Conservation (phyloP, 2,797 vertebrate species). For the Rhinoraja longicauda region DNA sequence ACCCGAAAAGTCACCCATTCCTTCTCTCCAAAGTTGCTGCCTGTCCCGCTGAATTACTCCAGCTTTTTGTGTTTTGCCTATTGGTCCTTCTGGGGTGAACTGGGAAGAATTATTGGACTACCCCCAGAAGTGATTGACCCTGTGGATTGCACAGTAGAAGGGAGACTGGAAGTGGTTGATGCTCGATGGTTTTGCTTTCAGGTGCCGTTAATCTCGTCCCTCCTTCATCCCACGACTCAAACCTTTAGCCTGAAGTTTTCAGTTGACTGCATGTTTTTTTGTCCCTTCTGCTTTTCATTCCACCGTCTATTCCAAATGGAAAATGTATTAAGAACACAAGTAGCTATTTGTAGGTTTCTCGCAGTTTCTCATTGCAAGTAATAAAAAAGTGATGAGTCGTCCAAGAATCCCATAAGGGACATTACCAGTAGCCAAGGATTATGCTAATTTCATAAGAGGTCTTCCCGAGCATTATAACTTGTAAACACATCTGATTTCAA, state of each 20-base stretch:
- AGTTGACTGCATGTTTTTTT: neutral
- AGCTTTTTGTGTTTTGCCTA: too few species aligned
- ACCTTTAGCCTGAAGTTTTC: neutral
- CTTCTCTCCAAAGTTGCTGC: too few species aligned
- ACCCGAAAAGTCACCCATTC: too few species aligned
- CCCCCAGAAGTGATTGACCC: neutral
- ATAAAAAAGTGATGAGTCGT: neutral
- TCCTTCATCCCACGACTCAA: neutral
- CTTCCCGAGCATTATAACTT: neutral
- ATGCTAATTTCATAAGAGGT: neutral
- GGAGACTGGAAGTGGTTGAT: neutral
- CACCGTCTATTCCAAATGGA: neutral
- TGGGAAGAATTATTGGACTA: too few species aligned
- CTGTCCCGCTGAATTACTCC: too few species aligned
- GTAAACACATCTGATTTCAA: neutral
- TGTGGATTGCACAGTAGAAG: neutral
- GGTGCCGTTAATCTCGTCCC: neutral
- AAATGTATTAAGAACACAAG: neutral
- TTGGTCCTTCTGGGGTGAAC: too few species aligned
- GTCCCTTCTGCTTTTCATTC: neutral
- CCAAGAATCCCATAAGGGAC: neutral
- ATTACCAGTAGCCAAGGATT: neutral
- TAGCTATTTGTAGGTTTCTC: neutral
- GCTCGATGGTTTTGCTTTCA: neutral
- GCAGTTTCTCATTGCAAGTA: neutral